A percentile compares a stretch with the other conserved stretches of the same genome.
These are phyloP conservation scores for Hepsetus odoe DNA, from an alignment of 2,113 vertebrate species.

Conservation along the genomic window DNA sequence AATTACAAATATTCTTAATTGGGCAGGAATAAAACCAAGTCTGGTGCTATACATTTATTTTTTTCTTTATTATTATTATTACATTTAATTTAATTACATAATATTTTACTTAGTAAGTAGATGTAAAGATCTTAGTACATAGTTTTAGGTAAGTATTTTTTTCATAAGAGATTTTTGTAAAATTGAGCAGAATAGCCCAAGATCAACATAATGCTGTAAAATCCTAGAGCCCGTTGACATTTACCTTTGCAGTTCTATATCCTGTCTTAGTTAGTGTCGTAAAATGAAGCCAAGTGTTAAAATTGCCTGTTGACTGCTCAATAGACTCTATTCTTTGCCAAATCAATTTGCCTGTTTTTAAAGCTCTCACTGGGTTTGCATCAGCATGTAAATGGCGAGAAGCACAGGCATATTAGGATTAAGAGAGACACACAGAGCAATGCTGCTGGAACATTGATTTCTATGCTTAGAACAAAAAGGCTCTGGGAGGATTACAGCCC, in stretches of 20 bases:
- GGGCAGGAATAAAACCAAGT: too few species aligned
- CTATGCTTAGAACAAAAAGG: slow-evolving; percentile 36
- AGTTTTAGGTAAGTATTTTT: not conserved
- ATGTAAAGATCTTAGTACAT: not conserved
- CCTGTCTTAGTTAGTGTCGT: slow-evolving; percentile 24
- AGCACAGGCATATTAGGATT: slow-evolving; percentile 46
- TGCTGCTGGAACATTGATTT: slow-evolving; percentile 45
- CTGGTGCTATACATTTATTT: too few species aligned
- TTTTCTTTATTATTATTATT: too few species aligned
- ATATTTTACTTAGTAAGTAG: not conserved
- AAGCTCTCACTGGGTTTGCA: slow-evolving; percentile 25
- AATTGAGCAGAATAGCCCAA: not conserved
- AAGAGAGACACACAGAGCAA: slow-evolving; percentile 10
- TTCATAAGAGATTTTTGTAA: not conserved
- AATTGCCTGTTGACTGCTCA: slow-evolving; percentile 49
- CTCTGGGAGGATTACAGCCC: slow-evolving; percentile 31
- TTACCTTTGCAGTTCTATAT: slow-evolving; percentile 39
- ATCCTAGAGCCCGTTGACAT: slow-evolving; percentile 10
- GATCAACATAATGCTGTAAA: slow-evolving; percentile 5
- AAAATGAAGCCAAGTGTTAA: slow-evolving; percentile 41
- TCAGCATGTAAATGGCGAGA: slow-evolving; percentile 35
- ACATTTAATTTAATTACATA: too few species aligned
- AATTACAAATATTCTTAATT: too few species aligned
- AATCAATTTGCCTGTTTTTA: slow-evolving; percentile 45
- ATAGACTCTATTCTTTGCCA: slow-evolving; percentile 27